Evolutionary conservation across 2,797 vertebrate genomes (phyloP), one percentile per base, ranked within the genome.

Genomic region (Dryobates pubescens): DNA sequence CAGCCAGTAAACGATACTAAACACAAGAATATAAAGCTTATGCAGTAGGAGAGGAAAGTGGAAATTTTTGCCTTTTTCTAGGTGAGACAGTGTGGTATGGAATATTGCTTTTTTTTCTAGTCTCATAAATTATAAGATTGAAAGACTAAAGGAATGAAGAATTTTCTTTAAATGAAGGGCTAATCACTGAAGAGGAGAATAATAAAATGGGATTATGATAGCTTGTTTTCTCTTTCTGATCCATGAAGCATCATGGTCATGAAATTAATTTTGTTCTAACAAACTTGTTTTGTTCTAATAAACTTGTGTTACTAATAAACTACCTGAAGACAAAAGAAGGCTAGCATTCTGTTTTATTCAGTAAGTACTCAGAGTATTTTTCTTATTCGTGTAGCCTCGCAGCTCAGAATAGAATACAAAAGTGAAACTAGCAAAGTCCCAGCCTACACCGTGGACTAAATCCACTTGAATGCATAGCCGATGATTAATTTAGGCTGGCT

Each of bases 211-310:
- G 76, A 59, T 81, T 72, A 54, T 10, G 30, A 5, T 69, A 49
- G 30, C 12, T 73, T 4, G 10, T 81, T 89, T 88, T 73, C 12
- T 83, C 27, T 38, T 75, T 75, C 34, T 88, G 63, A 47, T 95
- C 15, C 36, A 20, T 90, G 53, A 87, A 84, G n/a, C 43, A 49
- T 82, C 69, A 89, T 77, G 47, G 47, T n/a, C 14, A 9, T 85
- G 65, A 72, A 74, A 79, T 83, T n/a, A n/a, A 22, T 75, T 92
- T 82, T 91, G 12, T 87, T 94, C 23, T 86, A 63, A 34, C 78
- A 43, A 67, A 22, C 20, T 49, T 43, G 41, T 43, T 43, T 43
- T 43, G 41, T 43, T 43, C 14, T 54, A 54, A 54, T 26, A 54
- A 54, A 54, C 53, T 77, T 45, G 85, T 2, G 77, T 95, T 87